Evolutionary conservation across 2,888 invertebrate genomes (phyloP).

Genomic region (Neuroscelio doddi): DNA sequence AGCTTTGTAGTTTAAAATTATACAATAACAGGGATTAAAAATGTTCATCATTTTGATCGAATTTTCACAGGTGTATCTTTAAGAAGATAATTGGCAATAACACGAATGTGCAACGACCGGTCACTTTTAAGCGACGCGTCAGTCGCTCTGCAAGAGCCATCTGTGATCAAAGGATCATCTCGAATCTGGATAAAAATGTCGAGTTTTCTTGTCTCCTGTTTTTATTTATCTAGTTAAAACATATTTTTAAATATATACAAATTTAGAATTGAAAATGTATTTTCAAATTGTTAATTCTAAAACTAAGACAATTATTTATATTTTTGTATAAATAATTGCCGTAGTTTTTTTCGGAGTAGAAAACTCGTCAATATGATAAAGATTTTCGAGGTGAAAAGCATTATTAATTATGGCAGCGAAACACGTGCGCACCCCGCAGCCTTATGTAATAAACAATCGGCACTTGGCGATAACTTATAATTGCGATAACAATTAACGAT

Average conservation of each 20-base stretch:
- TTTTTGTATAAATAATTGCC: conserved; percentile 5
- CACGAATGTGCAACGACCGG: conserved; percentile 12
- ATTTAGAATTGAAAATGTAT: no score
- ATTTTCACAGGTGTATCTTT: no score
- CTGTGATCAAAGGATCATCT: conserved; percentile 40
- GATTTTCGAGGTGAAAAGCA: conserved; percentile 27
- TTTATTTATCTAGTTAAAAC: background rate
- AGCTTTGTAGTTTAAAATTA: no score
- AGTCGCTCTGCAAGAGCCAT: conserved; percentile 31
- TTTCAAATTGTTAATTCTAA: no score
- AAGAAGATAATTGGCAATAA: conserved; percentile 8
- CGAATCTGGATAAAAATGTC: conserved; percentile 22
- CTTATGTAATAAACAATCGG: conserved; percentile 40
- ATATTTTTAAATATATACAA: no score
- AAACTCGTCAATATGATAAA: conserved; percentile 34
- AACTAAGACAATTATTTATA: no score
- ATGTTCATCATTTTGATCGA: no score
- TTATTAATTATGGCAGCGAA: conserved; percentile 26
- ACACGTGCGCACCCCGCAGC: conserved; percentile 44
- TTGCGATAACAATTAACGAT: conserved; percentile 21
- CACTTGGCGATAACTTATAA: conserved; percentile 31
- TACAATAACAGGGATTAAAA: no score
- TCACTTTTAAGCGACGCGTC: conserved; percentile 22
- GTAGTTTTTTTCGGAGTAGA: no score
- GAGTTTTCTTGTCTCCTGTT: conserved; percentile 22